phyloP scores from a whole-genome alignment of 2,888 invertebrate genomes.

The Drosophila falleni region DNA sequence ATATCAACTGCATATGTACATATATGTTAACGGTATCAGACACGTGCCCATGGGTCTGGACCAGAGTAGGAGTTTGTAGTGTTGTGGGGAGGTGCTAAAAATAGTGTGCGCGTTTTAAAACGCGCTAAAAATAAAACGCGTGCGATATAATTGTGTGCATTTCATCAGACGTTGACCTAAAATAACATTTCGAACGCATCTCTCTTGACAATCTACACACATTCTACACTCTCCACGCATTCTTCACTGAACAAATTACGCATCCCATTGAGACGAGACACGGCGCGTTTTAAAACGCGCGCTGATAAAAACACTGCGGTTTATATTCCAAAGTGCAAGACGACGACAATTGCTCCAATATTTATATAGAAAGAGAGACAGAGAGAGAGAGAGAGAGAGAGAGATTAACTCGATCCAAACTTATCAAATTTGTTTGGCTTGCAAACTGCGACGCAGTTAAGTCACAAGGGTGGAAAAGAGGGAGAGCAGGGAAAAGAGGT shows the following conservation, averaged over 20 bases:
- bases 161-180: slow-evolving; percentile 59
- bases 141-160: slow-evolving; percentile 19
- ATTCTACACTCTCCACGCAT: slow-evolving; percentile 3
- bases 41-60: slow-evolving; percentile 37
- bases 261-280: slow-evolving; percentile 71
- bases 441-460: slow-evolving; percentile 74
- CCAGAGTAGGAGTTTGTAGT: neutral
- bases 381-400: slow-evolving; percentile 16
- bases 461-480: neutral
- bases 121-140: slow-evolving; percentile 36
- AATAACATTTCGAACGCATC: slow-evolving; percentile 23
- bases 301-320: slow-evolving; percentile 74
- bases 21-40: neutral
- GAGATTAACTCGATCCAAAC: slow-evolving; percentile 32
- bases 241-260: slow-evolving; percentile 61
- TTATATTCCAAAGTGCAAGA: slow-evolving; percentile 77
- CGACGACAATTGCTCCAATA: slow-evolving; percentile 45
- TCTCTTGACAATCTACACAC: slow-evolving; percentile 1
- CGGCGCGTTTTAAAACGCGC: slow-evolving; percentile 65
- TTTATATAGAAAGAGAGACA: slow-evolving; percentile 30
- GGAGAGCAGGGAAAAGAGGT: slow-evolving; percentile 4
- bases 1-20: slow-evolving; percentile 3
- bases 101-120: slow-evolving; percentile 34
- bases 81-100: slow-evolving; percentile 26
- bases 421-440: slow-evolving; percentile 71